Evolutionary conservation across 2,888 invertebrate species (phyloP).

Genomic region (Heliothis peltigera): DNA sequence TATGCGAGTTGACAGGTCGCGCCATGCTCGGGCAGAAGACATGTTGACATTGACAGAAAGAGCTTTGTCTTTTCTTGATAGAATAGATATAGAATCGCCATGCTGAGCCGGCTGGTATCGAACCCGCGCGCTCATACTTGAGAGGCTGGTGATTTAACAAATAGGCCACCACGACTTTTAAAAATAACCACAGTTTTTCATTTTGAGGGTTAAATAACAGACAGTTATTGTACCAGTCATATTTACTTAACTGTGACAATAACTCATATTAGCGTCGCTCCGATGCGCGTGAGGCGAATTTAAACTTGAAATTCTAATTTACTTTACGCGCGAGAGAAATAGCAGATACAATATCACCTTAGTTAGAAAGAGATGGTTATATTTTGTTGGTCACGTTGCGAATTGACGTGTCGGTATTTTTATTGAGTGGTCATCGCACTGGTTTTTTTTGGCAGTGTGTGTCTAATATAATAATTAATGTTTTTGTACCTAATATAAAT

Average conservation of each 20-base stretch:
- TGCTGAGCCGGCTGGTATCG: too few species aligned
- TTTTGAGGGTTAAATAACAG: not conserved
- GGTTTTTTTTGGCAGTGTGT: not conserved
- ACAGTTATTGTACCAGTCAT: constrained; percentile 14
- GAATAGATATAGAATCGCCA: too few species aligned
- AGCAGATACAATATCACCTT: rapidly evolving
- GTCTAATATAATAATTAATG: not conserved
- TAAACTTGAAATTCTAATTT: constrained; percentile 10
- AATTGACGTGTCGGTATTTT: constrained; percentile 16
- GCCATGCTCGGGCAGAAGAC: too few species aligned
- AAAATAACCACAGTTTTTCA: not conserved
- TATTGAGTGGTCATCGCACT: constrained; percentile 24
- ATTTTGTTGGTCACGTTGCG: not conserved
- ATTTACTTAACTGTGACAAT: constrained; percentile 36
- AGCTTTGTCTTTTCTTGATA: too few species aligned
- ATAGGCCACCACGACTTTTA: too few species aligned
- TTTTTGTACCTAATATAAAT: not conserved
- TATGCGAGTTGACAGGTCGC: too few species aligned
- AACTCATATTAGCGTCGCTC: constrained; percentile 26
- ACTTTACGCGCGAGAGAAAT: constrained; percentile 19
- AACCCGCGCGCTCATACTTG: too few species aligned
- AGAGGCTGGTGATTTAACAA: too few species aligned
- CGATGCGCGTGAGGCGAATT: constrained; percentile 50
- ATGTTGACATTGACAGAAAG: too few species aligned
- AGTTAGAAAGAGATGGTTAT: constrained; percentile 15